Evolutionary conservation across 2,888 invertebrate genomes (phyloP).

Genomic region (Cecidostiba fungosa): DNA sequence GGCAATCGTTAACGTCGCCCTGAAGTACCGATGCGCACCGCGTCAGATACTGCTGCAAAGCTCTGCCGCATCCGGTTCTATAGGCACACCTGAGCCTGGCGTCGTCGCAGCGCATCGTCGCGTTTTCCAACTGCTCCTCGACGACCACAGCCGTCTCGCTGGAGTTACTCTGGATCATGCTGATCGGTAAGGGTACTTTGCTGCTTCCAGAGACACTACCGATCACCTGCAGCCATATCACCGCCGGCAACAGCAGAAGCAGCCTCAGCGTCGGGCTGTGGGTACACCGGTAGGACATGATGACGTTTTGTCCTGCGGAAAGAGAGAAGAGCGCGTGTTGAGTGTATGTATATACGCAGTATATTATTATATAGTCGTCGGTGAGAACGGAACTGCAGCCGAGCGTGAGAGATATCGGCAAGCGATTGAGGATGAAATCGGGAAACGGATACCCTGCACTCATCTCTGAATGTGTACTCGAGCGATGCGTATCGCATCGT

Average conservation of each 20-base stretch:
- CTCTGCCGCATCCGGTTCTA: conserved; percentile 88
- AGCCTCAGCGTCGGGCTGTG: neutral
- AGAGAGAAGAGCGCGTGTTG: neutral
- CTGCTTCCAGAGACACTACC: neutral
- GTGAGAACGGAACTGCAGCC: conserved; percentile 8
- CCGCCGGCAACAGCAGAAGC: neutral
- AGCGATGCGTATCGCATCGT: neutral
- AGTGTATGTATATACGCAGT: neutral
- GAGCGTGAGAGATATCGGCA: conserved; percentile 1
- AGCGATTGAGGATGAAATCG: conserved; percentile 32
- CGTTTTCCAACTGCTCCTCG: conserved; percentile 38
- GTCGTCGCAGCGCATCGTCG: conserved; percentile 83
- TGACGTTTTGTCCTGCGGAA: neutral
- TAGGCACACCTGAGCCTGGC: conserved; percentile 88
- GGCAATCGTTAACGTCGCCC: conserved; percentile 83
- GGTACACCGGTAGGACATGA: neutral
- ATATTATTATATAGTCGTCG: neutral
- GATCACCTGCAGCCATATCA: neutral
- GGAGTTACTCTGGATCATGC: neutral
- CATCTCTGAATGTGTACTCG: neutral
- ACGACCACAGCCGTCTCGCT: neutral
- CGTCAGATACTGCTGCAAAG: conserved; percentile 88
- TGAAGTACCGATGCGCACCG: conserved; percentile 87
- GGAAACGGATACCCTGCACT: conserved; percentile 1
- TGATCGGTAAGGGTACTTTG: conserved; percentile 34